A percentile compares a stretch with the other conserved stretches of the same genome.
phyloP scores from a whole-genome alignment of 2,888 invertebrate species.

The Apoda limacodes region DNA sequence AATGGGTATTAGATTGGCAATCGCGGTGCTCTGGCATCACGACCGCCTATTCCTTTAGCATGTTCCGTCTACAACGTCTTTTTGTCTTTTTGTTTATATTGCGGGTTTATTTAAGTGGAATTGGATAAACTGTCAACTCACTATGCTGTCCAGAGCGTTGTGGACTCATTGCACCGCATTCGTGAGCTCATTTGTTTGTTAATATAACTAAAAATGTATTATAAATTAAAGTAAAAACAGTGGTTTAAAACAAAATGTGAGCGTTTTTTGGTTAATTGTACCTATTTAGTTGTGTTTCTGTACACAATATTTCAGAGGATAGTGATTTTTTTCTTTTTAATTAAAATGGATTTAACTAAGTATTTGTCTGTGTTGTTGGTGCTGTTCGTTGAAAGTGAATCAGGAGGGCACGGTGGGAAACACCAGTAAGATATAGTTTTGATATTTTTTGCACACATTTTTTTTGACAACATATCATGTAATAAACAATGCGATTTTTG shows the following conservation, averaged over 20 bases:
- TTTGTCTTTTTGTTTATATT: slow-evolving; percentile 62
- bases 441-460: slow-evolving; percentile 3
- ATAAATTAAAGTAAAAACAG: slow-evolving; percentile 35
- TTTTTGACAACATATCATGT: background rate
- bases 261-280: slow-evolving; percentile 28
- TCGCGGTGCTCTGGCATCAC: slow-evolving; percentile 18
- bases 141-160: slow-evolving; percentile 52
- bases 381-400: slow-evolving; percentile 40
- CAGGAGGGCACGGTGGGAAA: slow-evolving; percentile 52
- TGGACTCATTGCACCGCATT: slow-evolving; percentile 38
- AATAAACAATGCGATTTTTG: background rate
- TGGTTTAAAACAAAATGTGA: slow-evolving; percentile 51
- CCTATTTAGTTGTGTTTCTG: slow-evolving; percentile 27
- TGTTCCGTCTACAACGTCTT: slow-evolving; percentile 37
- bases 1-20: slow-evolving; percentile 30
- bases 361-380: slow-evolving; percentile 41
- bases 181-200: slow-evolving; percentile 28
- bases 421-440: slow-evolving; percentile 51
- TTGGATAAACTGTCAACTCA: slow-evolving; percentile 67
- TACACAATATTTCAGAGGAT: no score
- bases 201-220: slow-evolving; percentile 34
- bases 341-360: slow-evolving; percentile 41
- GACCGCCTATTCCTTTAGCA: slow-evolving; percentile 27
- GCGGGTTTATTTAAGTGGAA: slow-evolving; percentile 68
- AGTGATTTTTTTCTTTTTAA: slow-evolving; percentile 23